Base-by-base conservation (phyloP, 2,888 invertebrate species). In the Eupeodes luniger region DNA sequence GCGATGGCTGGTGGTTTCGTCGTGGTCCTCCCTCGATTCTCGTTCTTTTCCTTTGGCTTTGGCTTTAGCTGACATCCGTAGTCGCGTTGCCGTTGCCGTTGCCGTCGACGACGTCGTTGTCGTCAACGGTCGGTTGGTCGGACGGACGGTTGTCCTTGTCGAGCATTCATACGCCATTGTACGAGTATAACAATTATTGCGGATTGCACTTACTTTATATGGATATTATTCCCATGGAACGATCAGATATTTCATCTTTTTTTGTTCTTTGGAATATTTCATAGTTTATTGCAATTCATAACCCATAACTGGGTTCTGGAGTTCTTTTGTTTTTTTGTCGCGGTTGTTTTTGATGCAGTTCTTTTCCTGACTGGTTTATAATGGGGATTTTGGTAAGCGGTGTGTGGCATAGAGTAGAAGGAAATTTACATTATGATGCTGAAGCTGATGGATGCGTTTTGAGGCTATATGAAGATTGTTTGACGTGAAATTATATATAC, bases 231-330 rank as follows among this genome's bases (percentile, higher is more conserved):
- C 64, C 64, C 64, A 34, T 51, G 19, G 53, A 81, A 78, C 62
- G 62, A 74, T 72, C 47, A 19, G 62, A 57, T 59, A 16, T 44
- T 11, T 72, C 57, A 59, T 57, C 34, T 64, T 76, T 79, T 66
- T 51, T 59, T 72, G 51, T 49, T 67, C 49, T 27, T 67, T 74
- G 69, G 47, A 75, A 74, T 82, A 82, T 86, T 64, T 70, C 74
- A 16, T 67, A 77, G 72, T 81, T 87, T 87, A 87, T 84, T 87
- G 87, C 77, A 77, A 84, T 87, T 84, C 80, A 84, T 87, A 84
- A 84, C 80, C 77, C 59, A 70, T 27, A 7, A 4, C 14, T 19
- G 40, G 44, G 10, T 70, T 55, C 72, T 40, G 72, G 74, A 77
- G 87, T 14, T 47, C 9, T 14, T 66, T 19, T 19, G 6, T 64